Evolutionary conservation across 2,888 invertebrate species (phyloP).

Genomic region (Ectropis crepuscularia): DNA sequence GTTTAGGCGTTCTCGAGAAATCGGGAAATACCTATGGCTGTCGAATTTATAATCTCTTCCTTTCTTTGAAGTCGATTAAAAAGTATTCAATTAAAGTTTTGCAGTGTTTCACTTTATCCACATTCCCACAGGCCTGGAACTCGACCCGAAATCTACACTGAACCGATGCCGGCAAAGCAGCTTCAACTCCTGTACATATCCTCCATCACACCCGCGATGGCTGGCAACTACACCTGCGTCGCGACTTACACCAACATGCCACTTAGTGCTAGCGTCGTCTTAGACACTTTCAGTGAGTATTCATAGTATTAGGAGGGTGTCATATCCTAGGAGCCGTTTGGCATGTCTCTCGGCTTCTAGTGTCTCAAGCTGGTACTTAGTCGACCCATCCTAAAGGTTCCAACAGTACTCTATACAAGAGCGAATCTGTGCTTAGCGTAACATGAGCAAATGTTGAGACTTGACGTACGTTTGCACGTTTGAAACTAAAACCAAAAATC

Average conservation of each 20-base stretch:
- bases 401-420: too few relatives aligned
- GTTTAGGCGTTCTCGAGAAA: too few relatives aligned
- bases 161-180: conserved; percentile 86
- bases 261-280: conserved; percentile 87
- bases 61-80: not conserved
- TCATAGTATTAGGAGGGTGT: not conserved
- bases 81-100: conserved; percentile 61
- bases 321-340: not conserved
- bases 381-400: too few relatives aligned
- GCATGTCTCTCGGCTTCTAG: too few relatives aligned
- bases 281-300: conserved; percentile 87
- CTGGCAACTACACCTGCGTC: conserved; percentile 92
- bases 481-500: too few relatives aligned
- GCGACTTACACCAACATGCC: conserved; percentile 91
- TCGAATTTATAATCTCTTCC: too few relatives aligned
- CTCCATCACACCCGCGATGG: conserved; percentile 89
- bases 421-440: too few relatives aligned
- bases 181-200: conserved; percentile 90
- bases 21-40: too few relatives aligned
- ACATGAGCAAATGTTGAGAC: too few relatives aligned
- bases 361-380: too few relatives aligned
- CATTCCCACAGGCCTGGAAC: conserved; percentile 65
- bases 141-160: conserved; percentile 87
- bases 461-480: too few relatives aligned
- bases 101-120: not conserved